A percentile compares a stretch with the other conserved stretches of the same genome.
Conservation (phyloP, 1,140 invertebrate genomes). For the Habropoda laboriosa region DNA sequence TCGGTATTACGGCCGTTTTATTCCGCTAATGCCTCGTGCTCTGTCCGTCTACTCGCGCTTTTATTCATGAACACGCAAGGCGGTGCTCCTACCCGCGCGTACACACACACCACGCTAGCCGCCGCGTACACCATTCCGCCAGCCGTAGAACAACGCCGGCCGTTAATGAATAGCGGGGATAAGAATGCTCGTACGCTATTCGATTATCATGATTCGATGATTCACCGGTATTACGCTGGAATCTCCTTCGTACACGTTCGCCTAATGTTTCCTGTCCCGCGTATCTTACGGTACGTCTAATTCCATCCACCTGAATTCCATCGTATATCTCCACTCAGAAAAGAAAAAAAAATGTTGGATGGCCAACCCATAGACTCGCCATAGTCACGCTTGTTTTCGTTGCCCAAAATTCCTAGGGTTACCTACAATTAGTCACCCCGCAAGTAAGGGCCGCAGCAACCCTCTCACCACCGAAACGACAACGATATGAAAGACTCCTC, state of each 20-base stretch:
- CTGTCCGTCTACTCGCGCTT: conserved; percentile 61
- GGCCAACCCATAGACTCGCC: too few species aligned
- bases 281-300: not conserved
- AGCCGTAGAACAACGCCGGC: conserved; percentile 22
- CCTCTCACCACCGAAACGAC: too few species aligned
- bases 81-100: conserved; percentile 9
- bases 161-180: conserved; percentile 54
- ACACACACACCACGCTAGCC: not conserved
- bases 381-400: too few species aligned
- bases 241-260: not conserved
- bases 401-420: too few species aligned
- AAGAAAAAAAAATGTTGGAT: too few species aligned
- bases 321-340: too few species aligned
- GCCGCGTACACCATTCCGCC: conserved; percentile 24
- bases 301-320: too few species aligned
- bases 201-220: conserved; percentile 5
- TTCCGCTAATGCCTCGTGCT: conserved; percentile 61
- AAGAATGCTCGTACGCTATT: not conserved
- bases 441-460: too few species aligned
- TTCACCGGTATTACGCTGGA: not conserved
- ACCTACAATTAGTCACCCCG: too few species aligned
- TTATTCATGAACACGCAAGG: conserved; percentile 63
- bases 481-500: too few species aligned
- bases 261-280: not conserved
- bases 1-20: conserved; percentile 64